Base-by-base conservation (phyloP, 1,140 invertebrate genomes). In the Drosophila pallidifrons region DNA sequence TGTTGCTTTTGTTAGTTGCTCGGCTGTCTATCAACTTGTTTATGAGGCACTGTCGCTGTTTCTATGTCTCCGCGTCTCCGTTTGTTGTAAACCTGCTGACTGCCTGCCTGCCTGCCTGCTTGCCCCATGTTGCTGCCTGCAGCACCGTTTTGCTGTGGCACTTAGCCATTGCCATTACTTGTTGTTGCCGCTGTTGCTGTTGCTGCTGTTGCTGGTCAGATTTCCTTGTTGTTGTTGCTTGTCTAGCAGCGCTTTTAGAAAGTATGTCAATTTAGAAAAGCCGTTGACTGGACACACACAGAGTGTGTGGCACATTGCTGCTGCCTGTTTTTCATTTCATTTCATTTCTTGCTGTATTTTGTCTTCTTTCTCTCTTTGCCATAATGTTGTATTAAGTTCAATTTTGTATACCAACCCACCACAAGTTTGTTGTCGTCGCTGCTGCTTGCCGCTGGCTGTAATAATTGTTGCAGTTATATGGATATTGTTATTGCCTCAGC, bases 211-310 rank as follows among this genome's bases (percentile, higher is more conserved):
- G 43, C 52, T 58, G 47, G 61, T 61, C 68, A 65, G 51, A 77
- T 60, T 74, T 57, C 16, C 74, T 75, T 51, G 59, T 35, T 83
- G 67, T 73, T 74, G 35, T 10, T 38, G 35, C 35, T 85, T 64
- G 51, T 70, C 59, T 75, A 52, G 30, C 32, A 64, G 61, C 73
- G 79, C 67, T 89, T 89, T 89, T 90, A 88, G 85, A 88, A 88
- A 88, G 85, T 88, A 88, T 88, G 85, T 90, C 85, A 88, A 79
- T 90, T 90, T 90, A 81, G 77, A 89, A 89, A 88, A 90, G 86
- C 81, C 85, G 78, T 89, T 79, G 77, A 90, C 86, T 81, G 85
- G 76, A 86, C 80, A 55, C 46, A 45, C 54, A 47, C 66, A 57
- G 10, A 10, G 35, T 38, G 51, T 54, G 51, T 54, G 51, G 51